phyloP scores from a whole-genome alignment of 2,888 invertebrate genomes.

The Leucoma salicis region DNA sequence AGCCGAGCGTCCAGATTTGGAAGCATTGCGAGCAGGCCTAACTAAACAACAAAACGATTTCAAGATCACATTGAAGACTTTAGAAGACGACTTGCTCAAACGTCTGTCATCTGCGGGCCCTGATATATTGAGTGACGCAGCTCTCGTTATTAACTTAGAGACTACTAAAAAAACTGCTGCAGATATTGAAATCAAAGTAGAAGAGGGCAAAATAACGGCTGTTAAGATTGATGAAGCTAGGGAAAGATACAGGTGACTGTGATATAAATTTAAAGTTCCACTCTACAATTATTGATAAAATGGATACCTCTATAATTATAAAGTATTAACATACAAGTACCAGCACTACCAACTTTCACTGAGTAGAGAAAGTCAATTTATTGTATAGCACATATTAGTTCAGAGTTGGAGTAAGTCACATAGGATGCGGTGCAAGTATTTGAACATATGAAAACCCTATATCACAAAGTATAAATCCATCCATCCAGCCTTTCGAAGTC shows the following conservation, averaged over 20 bases:
- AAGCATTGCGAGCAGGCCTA: conserved; percentile 89
- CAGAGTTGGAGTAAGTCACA: too few relatives aligned
- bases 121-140: conserved; percentile 94
- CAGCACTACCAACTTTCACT: too few relatives aligned
- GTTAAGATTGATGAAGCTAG: conserved; percentile 95
- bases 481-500: too few relatives aligned
- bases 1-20: conserved; percentile 95
- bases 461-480: too few relatives aligned
- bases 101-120: conserved; percentile 95
- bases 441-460: too few relatives aligned
- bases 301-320: too few relatives aligned
- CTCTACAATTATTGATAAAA: too few relatives aligned
- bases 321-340: too few relatives aligned
- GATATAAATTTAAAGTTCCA: background rate
- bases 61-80: conserved; percentile 93
- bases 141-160: conserved; percentile 95
- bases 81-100: conserved; percentile 95
- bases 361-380: too few relatives aligned
- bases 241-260: conserved; percentile 87
- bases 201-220: conserved; percentile 92
- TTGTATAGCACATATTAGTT: too few relatives aligned
- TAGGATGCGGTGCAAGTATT: too few relatives aligned
- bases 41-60: conserved; percentile 97
- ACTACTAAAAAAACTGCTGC: conserved; percentile 96
- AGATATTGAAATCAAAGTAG: conserved; percentile 93